These are phyloP conservation scores for Harpegnathos saltator DNA, from an alignment of 1,140 invertebrate species.

Conservation along the genomic window DNA sequence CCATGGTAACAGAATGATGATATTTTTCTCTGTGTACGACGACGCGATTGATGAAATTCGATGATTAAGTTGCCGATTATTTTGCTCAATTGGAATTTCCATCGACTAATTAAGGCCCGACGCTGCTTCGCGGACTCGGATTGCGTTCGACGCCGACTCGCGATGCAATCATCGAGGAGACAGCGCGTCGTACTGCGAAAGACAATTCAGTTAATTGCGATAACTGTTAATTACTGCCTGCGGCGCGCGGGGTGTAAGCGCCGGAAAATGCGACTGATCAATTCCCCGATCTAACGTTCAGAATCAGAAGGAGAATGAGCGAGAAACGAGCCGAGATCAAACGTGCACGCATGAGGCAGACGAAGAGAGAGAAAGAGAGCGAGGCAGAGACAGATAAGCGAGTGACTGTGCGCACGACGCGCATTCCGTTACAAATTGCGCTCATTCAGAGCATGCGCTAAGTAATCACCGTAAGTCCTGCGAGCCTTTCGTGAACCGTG, in stretches of 20 bases:
- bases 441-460: not conserved
- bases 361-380: no score
- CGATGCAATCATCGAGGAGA: no score
- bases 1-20: no score
- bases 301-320: constrained; percentile 21
- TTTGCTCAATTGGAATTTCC: no score
- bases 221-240: constrained; percentile 21
- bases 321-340: constrained; percentile 6
- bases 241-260: not conserved
- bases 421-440: constrained; percentile 26
- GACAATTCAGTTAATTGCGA: not conserved
- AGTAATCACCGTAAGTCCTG: not conserved
- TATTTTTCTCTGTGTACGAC: no score
- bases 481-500: constrained; percentile 18
- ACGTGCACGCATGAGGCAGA: not conserved
- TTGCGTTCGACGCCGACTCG: no score
- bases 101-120: no score
- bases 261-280: constrained; percentile 32
- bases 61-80: no score
- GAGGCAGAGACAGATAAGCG: not conserved
- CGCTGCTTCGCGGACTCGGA: no score
- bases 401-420: not conserved
- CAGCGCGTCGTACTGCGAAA: not conserved
- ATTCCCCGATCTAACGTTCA: not conserved
- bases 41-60: no score